A percentile compares a stretch with the other conserved stretches of the same genome.
Evolutionary conservation across 2,113 vertebrate species (phyloP).

Genomic region (Vulpes vulpes): DNA sequence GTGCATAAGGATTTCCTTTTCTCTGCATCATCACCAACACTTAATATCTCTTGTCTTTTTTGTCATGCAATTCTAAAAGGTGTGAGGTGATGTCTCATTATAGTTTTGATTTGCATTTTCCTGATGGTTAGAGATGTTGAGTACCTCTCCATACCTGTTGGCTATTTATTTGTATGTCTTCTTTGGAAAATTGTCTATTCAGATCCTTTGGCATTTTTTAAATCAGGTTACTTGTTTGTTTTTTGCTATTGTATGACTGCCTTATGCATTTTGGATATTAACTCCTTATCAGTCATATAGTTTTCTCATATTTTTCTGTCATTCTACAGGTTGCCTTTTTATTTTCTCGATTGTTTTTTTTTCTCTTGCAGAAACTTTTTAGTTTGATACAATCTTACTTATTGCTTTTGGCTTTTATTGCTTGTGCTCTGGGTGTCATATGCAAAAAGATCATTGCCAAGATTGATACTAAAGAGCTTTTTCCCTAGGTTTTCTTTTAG

Average conservation of each 20-base stretch:
- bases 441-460: neutral
- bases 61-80: neutral
- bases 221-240: neutral
- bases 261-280: neutral
- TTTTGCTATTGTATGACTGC: neutral
- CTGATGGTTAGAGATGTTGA: neutral
- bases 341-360: neutral
- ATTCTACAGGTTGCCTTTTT: neutral
- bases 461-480: neutral
- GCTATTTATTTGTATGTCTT: neutral
- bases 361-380: neutral
- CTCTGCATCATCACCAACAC: neutral
- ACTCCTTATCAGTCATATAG: neutral
- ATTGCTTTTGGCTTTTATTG: neutral
- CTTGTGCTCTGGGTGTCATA: neutral
- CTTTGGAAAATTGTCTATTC: neutral
- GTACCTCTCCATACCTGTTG: neutral
- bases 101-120: neutral
- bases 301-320: neutral
- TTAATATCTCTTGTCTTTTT: neutral
- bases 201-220: neutral
- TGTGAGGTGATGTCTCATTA: neutral
- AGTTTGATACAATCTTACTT: neutral
- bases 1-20: neutral
- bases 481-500: neutral